phyloP scores from a whole-genome alignment of 35 echinoderm and acorn worm genomes.

The Eucidaris tribuloides region DNA sequence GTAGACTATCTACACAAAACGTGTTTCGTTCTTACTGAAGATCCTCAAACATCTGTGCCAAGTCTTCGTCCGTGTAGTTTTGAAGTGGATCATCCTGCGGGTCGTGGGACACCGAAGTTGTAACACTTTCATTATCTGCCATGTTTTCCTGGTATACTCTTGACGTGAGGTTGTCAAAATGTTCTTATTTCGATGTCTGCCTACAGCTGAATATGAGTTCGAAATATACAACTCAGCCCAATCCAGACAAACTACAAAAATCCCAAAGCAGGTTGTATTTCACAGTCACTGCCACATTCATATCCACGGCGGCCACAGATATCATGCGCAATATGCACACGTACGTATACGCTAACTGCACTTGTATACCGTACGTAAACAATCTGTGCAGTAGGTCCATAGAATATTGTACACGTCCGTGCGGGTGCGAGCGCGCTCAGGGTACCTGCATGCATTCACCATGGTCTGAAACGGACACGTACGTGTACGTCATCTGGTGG shows the following conservation, averaged over 20 bases:
- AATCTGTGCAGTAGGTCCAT: no score
- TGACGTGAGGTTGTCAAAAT: neutral
- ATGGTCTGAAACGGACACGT: neutral
- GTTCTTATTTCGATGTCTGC: neutral
- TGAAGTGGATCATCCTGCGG: constrained; percentile 84
- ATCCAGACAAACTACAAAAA: neutral
- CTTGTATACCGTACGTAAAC: neutral
- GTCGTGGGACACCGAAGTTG: constrained; percentile 76
- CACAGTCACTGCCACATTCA: no score
- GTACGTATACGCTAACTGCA: neutral
- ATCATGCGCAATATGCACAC: neutral
- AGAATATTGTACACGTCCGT: no score
- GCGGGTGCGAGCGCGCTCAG: neutral
- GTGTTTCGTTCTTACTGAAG: constrained; percentile 53
- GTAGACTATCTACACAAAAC: no score
- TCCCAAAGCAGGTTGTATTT: no score
- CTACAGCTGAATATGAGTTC: no score
- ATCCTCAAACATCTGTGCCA: constrained; percentile 63
- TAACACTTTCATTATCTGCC: constrained; percentile 93
- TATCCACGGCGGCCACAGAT: neutral
- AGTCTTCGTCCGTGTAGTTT: constrained; percentile 67
- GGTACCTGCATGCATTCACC: no score
- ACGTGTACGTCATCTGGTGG: neutral
- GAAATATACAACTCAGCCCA: neutral
- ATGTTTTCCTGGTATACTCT: constrained; percentile 39